Conservation (phyloP, 2,888 invertebrate genomes). For the Mesopsocus fuscifrons region DNA sequence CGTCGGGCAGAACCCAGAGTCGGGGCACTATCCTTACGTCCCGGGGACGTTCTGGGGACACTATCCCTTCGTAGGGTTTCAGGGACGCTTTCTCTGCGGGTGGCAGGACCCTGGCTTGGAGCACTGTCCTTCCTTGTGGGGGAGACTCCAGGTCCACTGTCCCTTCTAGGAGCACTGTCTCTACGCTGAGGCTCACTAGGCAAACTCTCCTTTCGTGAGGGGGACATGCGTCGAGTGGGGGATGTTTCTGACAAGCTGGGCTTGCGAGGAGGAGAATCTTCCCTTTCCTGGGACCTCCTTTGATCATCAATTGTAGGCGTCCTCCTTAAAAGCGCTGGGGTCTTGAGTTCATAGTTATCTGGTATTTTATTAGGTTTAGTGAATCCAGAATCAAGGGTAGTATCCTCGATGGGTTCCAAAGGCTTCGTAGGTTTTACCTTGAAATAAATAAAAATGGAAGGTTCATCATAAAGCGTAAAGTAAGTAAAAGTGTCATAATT, state of each 20-base stretch:
- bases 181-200: background rate
- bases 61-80: background rate
- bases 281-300: background rate
- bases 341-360: conserved; percentile 9
- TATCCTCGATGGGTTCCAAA: too few species aligned
- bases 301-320: background rate
- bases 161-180: background rate
- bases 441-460: too few species aligned
- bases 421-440: too few species aligned
- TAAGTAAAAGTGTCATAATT: too few species aligned
- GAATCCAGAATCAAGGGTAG: too few species aligned
- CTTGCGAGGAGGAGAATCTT: background rate
- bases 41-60: background rate
- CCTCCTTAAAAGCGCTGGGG: background rate
- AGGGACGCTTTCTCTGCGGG: background rate
- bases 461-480: too few species aligned
- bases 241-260: background rate
- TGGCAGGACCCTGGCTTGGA: background rate
- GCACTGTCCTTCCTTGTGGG: background rate
- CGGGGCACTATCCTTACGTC: background rate
- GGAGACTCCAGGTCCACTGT: background rate
- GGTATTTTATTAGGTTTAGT: background rate
- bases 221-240: background rate
- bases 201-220: background rate
- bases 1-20: background rate